A percentile compares a stretch with the other conserved stretches of the same genome.
phyloP scores from a whole-genome alignment of 2,888 invertebrate genomes.

The Drosophila ezoana region DNA sequence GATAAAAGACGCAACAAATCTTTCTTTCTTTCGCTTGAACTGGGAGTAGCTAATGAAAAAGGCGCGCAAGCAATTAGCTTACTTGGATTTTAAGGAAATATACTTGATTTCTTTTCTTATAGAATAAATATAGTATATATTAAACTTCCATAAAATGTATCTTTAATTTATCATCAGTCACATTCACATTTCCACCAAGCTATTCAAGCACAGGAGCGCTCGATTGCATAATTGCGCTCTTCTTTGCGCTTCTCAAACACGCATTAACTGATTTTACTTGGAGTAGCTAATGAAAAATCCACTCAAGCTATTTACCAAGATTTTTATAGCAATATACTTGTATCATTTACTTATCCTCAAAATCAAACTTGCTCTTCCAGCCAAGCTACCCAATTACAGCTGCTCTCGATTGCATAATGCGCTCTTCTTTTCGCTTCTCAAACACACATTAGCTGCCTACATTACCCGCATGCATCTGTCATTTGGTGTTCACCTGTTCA shows the following conservation, averaged over 20 bases:
- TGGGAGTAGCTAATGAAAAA: neutral
- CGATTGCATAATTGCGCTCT: neutral
- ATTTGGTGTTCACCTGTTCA: conserved; percentile 30
- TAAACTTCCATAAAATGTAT: no score
- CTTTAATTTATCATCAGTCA: no score
- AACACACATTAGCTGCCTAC: neutral
- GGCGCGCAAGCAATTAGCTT: neutral
- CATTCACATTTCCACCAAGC: no score
- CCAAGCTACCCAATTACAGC: neutral
- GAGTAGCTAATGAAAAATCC: no score
- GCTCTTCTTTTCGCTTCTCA: conserved; percentile 18
- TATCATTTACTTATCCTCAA: no score
- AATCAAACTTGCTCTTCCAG: neutral
- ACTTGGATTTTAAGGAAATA: neutral
- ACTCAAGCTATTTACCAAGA: no score
- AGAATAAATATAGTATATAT: no score
- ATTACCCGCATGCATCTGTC: neutral
- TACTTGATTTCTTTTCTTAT: no score
- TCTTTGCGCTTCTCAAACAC: conserved; percentile 16
- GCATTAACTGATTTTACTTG: neutral
- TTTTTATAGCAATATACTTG: no score
- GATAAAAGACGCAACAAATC: neutral
- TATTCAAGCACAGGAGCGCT: no score
- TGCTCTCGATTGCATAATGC: neutral
- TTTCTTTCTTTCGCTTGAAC: neutral